phyloP scores from a whole-genome alignment of 2,797 vertebrate genomes.

The Rhyacichthys aspro region DNA sequence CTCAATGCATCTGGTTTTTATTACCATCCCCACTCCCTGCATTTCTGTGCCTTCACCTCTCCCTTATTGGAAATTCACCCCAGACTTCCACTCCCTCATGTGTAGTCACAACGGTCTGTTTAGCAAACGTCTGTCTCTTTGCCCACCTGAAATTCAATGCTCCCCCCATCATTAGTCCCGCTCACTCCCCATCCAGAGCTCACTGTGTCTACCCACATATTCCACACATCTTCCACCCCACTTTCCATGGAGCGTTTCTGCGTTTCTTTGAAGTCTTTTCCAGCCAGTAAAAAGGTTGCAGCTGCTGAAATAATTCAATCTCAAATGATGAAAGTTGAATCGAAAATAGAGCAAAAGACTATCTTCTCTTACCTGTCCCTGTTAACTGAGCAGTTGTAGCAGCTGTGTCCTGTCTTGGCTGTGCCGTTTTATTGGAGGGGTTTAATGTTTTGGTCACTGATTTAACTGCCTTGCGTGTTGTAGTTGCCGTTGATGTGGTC shows the following conservation, averaged over 20 bases:
- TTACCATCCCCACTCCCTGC: conserved; percentile 53
- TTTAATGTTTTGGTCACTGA: conserved; percentile 24
- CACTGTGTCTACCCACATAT: conserved; percentile 39
- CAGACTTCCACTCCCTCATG: conserved; percentile 38
- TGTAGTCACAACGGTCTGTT: conserved; percentile 34
- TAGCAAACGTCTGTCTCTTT: conserved; percentile 48
- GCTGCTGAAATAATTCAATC: conserved; percentile 72
- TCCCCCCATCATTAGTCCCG: too few relatives aligned
- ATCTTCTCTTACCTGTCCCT: conserved; percentile 65
- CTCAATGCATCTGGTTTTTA: conserved; percentile 74
- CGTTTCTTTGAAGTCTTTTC: conserved; percentile 58
- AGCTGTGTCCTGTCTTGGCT: conserved; percentile 29
- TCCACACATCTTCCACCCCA: conserved; percentile 49
- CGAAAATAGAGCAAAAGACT: conserved; percentile 18
- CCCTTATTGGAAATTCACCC: conserved; percentile 39
- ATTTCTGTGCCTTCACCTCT: conserved; percentile 49
- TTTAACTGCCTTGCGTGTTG: conserved; percentile 20
- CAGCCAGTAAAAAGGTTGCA: conserved; percentile 62
- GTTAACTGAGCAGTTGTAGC: conserved; percentile 45
- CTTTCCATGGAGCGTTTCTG: conserved; percentile 61
- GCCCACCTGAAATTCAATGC: conserved; percentile 22
- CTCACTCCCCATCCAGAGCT: too few relatives aligned
- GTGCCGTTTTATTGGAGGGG: conserved; percentile 33
- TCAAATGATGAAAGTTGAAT: conserved; percentile 39
- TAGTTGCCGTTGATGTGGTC: conserved; percentile 22